Conservation (phyloP, 2,888 invertebrate species). For the Strigamia crassipes region DNA sequence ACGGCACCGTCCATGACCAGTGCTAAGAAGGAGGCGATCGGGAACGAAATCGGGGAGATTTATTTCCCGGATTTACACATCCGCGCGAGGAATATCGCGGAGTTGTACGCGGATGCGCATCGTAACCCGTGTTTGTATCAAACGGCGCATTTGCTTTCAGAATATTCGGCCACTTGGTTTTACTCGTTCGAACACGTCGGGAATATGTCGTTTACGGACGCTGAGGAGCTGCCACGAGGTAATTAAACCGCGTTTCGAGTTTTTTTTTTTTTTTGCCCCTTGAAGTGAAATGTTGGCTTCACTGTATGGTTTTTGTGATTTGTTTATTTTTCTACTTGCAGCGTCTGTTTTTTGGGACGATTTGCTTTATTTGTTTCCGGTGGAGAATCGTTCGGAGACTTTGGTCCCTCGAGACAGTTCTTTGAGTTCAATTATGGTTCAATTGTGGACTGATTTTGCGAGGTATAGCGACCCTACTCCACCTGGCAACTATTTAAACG, state of each 20-base stretch:
- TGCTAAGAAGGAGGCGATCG: neutral
- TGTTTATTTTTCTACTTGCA: neutral
- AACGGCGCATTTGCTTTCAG: neutral
- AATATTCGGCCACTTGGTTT: neutral
- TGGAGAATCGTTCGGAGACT: neutral
- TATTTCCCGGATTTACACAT: neutral
- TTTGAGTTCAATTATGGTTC: neutral
- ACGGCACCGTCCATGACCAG: neutral
- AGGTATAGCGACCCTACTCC: neutral
- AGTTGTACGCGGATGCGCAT: constrained; percentile 3
- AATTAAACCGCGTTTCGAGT: too few relatives aligned
- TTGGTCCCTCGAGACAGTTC: neutral
- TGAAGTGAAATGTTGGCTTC: neutral
- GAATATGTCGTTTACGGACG: neutral
- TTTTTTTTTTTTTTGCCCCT: neutral
- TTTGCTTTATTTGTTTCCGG: neutral
- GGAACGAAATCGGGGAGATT: neutral
- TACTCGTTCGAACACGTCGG: constrained; percentile 25
- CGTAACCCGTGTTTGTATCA: constrained; percentile 17
- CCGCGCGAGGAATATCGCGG: neutral
- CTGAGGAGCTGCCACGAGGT: neutral
- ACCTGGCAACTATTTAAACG: neutral
- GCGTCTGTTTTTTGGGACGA: constrained; percentile 9
- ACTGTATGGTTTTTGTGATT: neutral
- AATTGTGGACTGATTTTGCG: neutral